A percentile compares a stretch with the other conserved stretches of the same genome.
Conservation (phyloP, 2,888 invertebrate genomes). For the Ashinkailepas kermadecensis region DNA sequence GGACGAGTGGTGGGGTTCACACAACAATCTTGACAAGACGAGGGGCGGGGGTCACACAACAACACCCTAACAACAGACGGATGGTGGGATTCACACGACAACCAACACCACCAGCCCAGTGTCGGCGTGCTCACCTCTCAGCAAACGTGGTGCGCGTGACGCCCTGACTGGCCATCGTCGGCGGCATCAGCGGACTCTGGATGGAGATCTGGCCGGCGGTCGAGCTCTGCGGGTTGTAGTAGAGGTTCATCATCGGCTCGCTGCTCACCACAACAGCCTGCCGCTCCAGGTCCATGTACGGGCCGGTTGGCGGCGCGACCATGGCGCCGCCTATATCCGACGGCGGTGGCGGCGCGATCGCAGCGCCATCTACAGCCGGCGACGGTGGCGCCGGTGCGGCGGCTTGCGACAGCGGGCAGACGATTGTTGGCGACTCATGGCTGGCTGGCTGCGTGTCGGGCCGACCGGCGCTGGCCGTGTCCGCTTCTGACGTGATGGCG, state of each 20-base stretch:
- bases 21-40: too few species aligned
- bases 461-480: too few species aligned
- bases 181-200: not conserved
- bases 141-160: constrained; percentile 8
- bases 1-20: too few species aligned
- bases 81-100: too few species aligned
- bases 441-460: too few species aligned
- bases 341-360: not conserved
- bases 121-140: not conserved
- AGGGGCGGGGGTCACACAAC: too few species aligned
- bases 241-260: constrained; percentile 1
- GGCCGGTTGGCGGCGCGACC: not conserved
- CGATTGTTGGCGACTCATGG: too few species aligned
- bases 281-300: constrained; percentile 5
- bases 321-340: not conserved
- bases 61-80: too few species aligned
- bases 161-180: not conserved
- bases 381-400: not conserved
- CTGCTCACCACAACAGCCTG: not conserved
- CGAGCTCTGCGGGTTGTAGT: constrained; percentile 20
- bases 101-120: not conserved
- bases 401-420: too few species aligned
- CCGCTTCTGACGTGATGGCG: too few species aligned
- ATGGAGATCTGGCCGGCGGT: constrained; percentile 11
- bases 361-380: not conserved